A percentile compares a stretch with the other conserved stretches of the same genome.
phyloP scores from a whole-genome alignment of 2,797 vertebrate species.

The Cynodonichthys magdalenae region DNA sequence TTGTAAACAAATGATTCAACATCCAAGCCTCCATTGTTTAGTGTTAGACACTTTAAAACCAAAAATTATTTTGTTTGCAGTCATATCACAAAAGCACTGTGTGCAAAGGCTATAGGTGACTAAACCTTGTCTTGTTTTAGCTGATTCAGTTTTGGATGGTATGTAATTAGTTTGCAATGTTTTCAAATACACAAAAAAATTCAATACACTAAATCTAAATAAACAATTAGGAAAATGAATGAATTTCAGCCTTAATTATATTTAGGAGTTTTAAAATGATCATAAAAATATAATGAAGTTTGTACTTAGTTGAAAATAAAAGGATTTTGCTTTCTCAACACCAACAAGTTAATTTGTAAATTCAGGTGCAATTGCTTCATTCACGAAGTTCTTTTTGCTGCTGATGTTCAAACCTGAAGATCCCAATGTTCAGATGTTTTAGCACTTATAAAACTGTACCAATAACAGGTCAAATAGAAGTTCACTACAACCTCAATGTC shows the following conservation, averaged over 20 bases:
- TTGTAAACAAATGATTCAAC: too few species aligned
- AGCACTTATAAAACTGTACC: background rate
- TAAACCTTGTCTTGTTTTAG: too few species aligned
- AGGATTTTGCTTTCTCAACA: background rate
- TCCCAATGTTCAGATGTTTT: background rate
- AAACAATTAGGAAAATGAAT: too few species aligned
- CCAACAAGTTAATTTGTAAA: background rate
- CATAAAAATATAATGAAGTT: background rate
- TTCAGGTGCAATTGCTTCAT: background rate
- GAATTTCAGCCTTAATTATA: background rate
- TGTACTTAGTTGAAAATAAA: background rate
- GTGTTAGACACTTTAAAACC: too few species aligned
- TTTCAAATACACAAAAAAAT: too few species aligned
- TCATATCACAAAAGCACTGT: too few species aligned
- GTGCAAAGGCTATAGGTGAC: too few species aligned
- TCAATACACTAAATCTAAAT: too few species aligned
- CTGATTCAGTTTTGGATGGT: too few species aligned
- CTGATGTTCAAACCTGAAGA: background rate
- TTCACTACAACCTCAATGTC: background rate
- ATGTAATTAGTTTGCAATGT: too few species aligned
- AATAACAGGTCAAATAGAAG: constrained; percentile 1
- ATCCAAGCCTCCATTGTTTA: too few species aligned
- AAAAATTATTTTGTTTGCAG: too few species aligned
- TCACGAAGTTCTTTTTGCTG: background rate
- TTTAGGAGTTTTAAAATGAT: background rate